Base-by-base conservation (phyloP, 2,797 vertebrate species). In the Distichodus sexfasciatus region DNA sequence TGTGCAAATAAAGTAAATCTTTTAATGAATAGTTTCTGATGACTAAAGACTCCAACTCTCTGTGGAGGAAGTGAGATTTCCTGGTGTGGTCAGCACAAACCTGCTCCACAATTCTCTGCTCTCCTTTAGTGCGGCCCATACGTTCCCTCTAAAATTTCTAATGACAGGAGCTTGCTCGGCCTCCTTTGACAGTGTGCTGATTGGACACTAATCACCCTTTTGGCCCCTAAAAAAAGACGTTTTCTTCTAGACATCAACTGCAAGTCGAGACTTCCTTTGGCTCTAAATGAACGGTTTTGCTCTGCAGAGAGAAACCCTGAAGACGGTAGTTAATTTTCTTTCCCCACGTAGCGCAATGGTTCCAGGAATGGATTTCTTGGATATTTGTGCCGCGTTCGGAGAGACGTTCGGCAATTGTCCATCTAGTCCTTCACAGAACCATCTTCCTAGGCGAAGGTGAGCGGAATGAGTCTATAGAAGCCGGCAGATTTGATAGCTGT, bases 21-120 rank as follows among this genome's bases (percentile, higher is more conserved):
- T n/a, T n/a, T n/a, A n/a, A n/a, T n/a, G n/a, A n/a, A n/a, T 88
- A 70, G 75, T 75, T 84, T 78, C 80, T 82, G 78, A 75, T 80
- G 82, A 79, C 72, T 67, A 71, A n/a, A n/a, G 65, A 79, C 75
- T 64, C 83, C 79, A 73, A 71, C 36, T 86, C 82, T 82, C 74
- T 77, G 77, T 75, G 82, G 85, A 78, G 84, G 88, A 87, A 88
- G 89, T 89, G 79, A 88, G 85, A 86, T 85, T 86, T 80, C 83
- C 85, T 84, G 82, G 86, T 81, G 84, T 87, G 88, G 87, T 86
- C 88, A 88, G 86, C 83, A 78, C 83, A 87, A 88, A 90, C 87
- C 83, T 84, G 85, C 87, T 88, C 87, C 76, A 86, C 85, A 87
- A 87, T 89, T 82, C 84, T 79, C 84, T 89, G 86, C 83, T 88